Conservation (phyloP, 2,113 vertebrate species). For the Lampris megalopsis region DNA sequence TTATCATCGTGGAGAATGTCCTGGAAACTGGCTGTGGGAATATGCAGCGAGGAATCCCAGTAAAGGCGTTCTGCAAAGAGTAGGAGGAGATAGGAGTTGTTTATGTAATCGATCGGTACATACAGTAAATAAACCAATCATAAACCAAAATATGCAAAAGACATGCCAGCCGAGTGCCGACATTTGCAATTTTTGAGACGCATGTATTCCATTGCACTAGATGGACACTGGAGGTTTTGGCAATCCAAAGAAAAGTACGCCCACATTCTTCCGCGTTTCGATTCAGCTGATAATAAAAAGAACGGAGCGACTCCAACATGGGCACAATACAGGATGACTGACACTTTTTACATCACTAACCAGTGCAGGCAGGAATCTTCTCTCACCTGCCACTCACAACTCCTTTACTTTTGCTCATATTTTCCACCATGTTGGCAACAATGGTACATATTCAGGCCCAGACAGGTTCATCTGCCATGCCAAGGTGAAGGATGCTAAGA, state of each 20-base stretch:
- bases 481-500: not conserved
- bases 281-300: conserved; percentile 3
- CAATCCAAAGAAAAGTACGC: too few species aligned
- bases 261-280: too few species aligned
- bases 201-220: too few species aligned
- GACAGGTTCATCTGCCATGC: too few species aligned
- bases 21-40: conserved; percentile 87
- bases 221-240: too few species aligned
- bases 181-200: too few species aligned
- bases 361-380: not conserved
- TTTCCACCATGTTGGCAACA: not conserved
- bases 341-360: not conserved
- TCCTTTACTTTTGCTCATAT: not conserved
- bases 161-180: too few species aligned
- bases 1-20: conserved; percentile 86
- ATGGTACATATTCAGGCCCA: too few species aligned
- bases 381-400: not conserved
- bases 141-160: too few species aligned
- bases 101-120: not conserved
- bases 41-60: conserved; percentile 87
- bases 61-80: conserved; percentile 83
- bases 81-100: not conserved
- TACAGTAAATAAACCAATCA: not conserved
- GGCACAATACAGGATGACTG: conserved; percentile 19
- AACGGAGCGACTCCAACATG: conserved; percentile 5